Conservation (phyloP, 2,113 vertebrate genomes). For the Oncorhynchus gorbuscha region DNA sequence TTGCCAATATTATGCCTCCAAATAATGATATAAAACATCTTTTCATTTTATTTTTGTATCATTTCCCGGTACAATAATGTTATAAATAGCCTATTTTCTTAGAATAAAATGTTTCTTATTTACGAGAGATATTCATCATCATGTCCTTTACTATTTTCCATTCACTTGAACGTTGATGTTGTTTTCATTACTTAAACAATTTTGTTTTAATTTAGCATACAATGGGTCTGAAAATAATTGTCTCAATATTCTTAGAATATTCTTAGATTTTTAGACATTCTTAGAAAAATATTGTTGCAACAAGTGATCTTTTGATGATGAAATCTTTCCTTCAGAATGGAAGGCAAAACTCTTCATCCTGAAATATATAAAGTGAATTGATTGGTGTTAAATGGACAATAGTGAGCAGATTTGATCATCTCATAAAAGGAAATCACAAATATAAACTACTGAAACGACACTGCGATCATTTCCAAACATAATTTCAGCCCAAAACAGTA, state of each 20-base stretch:
- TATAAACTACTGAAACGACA: too few relatives aligned
- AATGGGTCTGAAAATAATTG: not conserved
- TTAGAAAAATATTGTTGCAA: not conserved
- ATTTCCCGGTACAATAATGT: conserved; percentile 77
- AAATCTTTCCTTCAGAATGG: not conserved
- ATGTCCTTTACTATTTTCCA: conserved; percentile 40
- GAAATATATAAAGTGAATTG: not conserved
- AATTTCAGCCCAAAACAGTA: not conserved
- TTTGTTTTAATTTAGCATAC: not conserved
- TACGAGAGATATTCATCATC: conserved; percentile 67
- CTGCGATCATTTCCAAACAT: not conserved
- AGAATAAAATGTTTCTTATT: conserved; percentile 89
- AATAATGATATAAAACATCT: conserved; percentile 73
- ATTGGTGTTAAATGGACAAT: not conserved
- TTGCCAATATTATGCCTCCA: conserved; percentile 77
- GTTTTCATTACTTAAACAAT: not conserved
- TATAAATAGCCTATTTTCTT: conserved; percentile 85
- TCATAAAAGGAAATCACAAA: too few relatives aligned
- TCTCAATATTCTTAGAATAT: not conserved
- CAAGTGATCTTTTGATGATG: not conserved
- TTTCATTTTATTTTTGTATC: conserved; percentile 92
- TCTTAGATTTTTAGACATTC: too few relatives aligned
- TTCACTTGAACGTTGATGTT: not conserved
- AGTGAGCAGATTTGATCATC: too few relatives aligned
- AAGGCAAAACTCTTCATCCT: not conserved